phyloP scores from a whole-genome alignment of 1,140 invertebrate species.

The Papilio aristodemus region DNA sequence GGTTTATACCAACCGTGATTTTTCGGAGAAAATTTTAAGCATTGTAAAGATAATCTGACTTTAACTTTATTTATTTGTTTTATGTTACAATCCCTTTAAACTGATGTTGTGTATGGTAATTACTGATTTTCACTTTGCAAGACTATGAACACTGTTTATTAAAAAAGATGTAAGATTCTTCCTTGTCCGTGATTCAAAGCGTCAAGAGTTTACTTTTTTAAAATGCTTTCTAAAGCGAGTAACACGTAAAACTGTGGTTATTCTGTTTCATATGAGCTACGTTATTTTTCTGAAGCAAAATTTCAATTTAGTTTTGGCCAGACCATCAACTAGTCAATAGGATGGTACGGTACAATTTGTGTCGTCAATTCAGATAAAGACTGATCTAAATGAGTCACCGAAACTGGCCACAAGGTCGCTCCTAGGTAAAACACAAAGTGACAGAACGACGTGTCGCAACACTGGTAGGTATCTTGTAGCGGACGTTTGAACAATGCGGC shows the following conservation, averaged over 20 bases:
- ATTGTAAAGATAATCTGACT: conserved; percentile 5
- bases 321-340: conserved; percentile 1
- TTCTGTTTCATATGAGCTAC: too few species aligned
- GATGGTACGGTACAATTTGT: background rate
- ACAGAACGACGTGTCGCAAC: conserved; percentile 66
- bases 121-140: background rate
- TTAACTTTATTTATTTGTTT: background rate
- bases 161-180: too few species aligned
- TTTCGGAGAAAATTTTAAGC: background rate
- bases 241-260: background rate
- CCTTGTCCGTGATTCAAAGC: too few species aligned
- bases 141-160: too few species aligned
- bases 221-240: too few species aligned
- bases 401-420: conserved; percentile 48
- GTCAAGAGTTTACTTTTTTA: too few species aligned
- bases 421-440: conserved; percentile 50
- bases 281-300: background rate
- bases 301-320: background rate
- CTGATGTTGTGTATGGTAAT: background rate
- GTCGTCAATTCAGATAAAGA: background rate
- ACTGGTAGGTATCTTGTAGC: conserved; percentile 46
- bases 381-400: conserved; percentile 22
- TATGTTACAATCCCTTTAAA: background rate
- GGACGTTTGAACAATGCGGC: conserved; percentile 59
- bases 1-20: background rate